phyloP scores from a whole-genome alignment of 2,797 vertebrate species.

The Macropodus opercularis region DNA sequence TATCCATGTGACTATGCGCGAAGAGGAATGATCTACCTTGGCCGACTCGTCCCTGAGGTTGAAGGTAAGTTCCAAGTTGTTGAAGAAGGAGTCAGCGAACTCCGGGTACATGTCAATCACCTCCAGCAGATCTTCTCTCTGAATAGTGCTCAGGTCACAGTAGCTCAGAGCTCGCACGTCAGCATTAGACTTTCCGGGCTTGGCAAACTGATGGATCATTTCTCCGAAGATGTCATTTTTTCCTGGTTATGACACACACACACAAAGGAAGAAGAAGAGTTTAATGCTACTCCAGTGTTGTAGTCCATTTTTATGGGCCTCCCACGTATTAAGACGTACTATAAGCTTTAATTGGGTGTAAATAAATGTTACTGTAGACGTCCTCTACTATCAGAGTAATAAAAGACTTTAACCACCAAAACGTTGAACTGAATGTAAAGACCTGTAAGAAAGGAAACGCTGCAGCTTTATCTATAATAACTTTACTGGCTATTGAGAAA shows the following conservation, averaged over 20 bases:
- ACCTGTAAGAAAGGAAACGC: slow-evolving; percentile 7
- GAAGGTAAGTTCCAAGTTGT: slow-evolving; percentile 96
- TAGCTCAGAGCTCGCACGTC: slow-evolving; percentile 98
- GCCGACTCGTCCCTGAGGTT: slow-evolving; percentile 92
- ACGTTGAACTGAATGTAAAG: neutral
- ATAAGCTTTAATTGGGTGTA: slow-evolving; percentile 6
- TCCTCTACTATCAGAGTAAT: no score
- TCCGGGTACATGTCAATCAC: slow-evolving; percentile 99
- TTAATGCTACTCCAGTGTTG: neutral
- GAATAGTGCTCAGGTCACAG: slow-evolving; percentile 97
- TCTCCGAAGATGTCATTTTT: slow-evolving; percentile 99
- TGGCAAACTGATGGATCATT: slow-evolving; percentile 95
- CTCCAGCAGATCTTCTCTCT: slow-evolving; percentile 94
- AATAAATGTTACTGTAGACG: slow-evolving; percentile 9
- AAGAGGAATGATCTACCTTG: slow-evolving; percentile 80
- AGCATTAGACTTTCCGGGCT: slow-evolving; percentile 95
- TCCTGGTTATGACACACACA: slow-evolving; percentile 78
- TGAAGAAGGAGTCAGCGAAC: slow-evolving; percentile 95
- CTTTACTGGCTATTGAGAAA: neutral
- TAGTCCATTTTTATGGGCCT: slow-evolving; percentile 7
- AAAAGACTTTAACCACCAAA: no score
- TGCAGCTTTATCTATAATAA: neutral
- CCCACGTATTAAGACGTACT: neutral
- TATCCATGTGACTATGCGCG: neutral
- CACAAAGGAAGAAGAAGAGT: slow-evolving; percentile 22